Evolutionary conservation across 2,797 vertebrate genomes (phyloP).

Genomic region (Eospalax fontanierii): DNA sequence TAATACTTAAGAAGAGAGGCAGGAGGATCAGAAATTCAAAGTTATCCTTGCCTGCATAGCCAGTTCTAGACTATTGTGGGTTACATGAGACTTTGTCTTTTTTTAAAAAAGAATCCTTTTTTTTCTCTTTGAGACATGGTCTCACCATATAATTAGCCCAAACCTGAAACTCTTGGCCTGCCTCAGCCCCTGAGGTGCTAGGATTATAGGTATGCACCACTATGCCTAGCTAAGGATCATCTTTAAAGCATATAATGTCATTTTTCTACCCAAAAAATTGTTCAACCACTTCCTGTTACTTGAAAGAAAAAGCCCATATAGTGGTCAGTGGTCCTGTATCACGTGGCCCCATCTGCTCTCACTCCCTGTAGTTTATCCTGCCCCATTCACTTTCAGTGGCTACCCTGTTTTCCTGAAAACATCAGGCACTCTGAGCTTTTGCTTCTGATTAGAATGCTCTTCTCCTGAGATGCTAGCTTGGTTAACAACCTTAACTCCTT

Average conservation of each 20-base stretch:
- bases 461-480: neutral
- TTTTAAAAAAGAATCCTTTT: neutral
- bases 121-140: neutral
- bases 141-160: neutral
- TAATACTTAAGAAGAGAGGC: neutral
- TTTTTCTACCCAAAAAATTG: neutral
- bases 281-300: neutral
- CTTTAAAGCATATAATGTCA: constrained; percentile 14
- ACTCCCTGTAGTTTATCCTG: neutral
- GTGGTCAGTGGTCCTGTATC: neutral
- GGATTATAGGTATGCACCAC: neutral
- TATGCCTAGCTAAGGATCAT: neutral
- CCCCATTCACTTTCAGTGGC: neutral
- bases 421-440: neutral
- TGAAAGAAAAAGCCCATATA: neutral
- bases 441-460: neutral
- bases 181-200: neutral
- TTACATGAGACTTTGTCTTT: neutral
- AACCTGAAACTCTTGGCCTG: neutral
- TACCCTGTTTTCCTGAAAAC: neutral
- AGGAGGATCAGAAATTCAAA: neutral
- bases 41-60: neutral
- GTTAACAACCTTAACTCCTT: neutral
- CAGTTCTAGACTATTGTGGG: neutral
- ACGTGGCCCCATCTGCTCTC: neutral